Percentiles rank a stretch among this genome's conserved stretches.
phyloP scores from a whole-genome alignment of 2,888 invertebrate species.

The Peribatodes rhomboidaria region DNA sequence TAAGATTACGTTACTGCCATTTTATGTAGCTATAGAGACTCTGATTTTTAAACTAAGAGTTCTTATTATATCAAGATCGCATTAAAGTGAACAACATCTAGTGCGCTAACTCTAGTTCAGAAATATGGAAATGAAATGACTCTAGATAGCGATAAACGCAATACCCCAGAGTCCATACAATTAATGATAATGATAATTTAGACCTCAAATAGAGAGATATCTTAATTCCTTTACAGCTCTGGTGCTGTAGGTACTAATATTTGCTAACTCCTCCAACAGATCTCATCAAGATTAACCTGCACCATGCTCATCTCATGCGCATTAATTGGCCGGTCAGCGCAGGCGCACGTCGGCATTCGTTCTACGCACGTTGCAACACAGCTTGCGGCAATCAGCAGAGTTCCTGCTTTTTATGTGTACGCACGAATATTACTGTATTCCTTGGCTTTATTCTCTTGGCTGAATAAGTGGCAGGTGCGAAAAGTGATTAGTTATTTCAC shows the following conservation, averaged over 20 bases:
- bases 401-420: conserved; percentile 31
- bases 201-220: no score
- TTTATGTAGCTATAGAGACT: neutral
- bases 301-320: conserved; percentile 55
- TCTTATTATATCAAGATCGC: no score
- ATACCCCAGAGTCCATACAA: no score
- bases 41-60: neutral
- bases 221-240: no score
- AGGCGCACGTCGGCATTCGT: conserved; percentile 41
- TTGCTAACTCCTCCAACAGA: neutral
- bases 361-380: conserved; percentile 55
- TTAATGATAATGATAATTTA: no score
- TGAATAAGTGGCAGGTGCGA: neutral
- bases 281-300: conserved; percentile 22
- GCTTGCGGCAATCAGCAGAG: conserved; percentile 29
- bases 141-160: no score
- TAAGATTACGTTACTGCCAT: neutral
- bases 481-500: neutral
- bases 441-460: conserved; percentile 5
- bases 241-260: no score
- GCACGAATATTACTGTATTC: conserved; percentile 13
- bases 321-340: conserved; percentile 57
- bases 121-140: no score
- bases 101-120: no score
- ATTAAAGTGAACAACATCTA: no score